Evolutionary conservation across 2,797 vertebrate species (phyloP).

Genomic region (Sebastes goodei): DNA sequence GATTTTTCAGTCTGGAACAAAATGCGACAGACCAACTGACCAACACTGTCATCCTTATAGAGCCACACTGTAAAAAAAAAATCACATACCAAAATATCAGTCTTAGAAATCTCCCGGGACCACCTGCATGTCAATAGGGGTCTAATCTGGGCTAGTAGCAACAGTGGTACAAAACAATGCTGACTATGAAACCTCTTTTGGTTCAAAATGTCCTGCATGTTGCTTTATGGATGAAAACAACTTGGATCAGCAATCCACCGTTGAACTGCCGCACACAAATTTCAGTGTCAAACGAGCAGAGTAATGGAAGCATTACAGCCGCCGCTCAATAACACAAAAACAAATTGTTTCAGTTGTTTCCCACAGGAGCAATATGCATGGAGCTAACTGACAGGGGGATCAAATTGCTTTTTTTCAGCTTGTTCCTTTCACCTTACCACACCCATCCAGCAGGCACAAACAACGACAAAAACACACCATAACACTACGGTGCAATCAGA

Average conservation of each 20-base stretch:
- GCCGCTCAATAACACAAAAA: constrained; percentile 57
- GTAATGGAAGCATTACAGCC: constrained; percentile 49
- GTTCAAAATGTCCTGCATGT: constrained; percentile 13
- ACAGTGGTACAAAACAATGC: constrained; percentile 23
- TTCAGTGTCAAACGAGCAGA: constrained; percentile 49
- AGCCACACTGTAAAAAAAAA: not conserved
- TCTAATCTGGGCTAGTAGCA: constrained; percentile 1
- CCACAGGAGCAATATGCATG: constrained; percentile 61
- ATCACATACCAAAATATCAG: not conserved
- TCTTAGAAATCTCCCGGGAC: not conserved
- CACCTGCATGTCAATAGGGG: not conserved
- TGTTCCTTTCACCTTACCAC: constrained; percentile 58
- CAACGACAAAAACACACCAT: constrained; percentile 18
- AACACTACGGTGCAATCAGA: constrained; percentile 44
- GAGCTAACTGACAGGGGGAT: constrained; percentile 53
- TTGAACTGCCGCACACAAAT: constrained; percentile 24
- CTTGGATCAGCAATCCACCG: constrained; percentile 41
- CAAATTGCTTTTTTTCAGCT: constrained; percentile 62
- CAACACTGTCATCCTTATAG: not conserved
- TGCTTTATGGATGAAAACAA: constrained; percentile 44
- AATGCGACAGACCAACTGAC: not conserved
- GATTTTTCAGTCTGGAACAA: not conserved
- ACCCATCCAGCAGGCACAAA: constrained; percentile 30
- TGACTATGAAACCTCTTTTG: constrained; percentile 23
- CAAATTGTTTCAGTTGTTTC: constrained; percentile 58